Evolutionary conservation across 2,113 vertebrate genomes (phyloP).

Genomic region (Vicugna pacos): DNA sequence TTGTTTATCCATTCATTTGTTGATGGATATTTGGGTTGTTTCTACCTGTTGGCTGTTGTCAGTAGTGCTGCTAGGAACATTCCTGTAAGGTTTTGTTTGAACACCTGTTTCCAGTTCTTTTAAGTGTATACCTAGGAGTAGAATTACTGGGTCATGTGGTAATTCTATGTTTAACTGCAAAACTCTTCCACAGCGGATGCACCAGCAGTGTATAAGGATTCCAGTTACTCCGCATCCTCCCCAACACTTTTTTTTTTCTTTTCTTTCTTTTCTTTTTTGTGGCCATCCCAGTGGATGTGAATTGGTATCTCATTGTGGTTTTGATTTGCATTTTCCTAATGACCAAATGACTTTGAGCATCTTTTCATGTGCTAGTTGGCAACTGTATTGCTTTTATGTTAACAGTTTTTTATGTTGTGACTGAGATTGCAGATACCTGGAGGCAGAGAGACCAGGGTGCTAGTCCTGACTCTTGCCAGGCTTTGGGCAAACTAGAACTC

Average conservation of each 20-base stretch:
- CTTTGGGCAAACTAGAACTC: background rate
- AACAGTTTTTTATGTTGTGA: background rate
- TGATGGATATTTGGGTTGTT: background rate
- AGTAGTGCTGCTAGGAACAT: background rate
- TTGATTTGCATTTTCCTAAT: slow-evolving; percentile 31
- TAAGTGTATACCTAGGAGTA: background rate
- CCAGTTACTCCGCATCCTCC: background rate
- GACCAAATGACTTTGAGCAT: background rate
- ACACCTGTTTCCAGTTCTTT: background rate
- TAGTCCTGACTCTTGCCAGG: background rate
- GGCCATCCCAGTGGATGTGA: background rate
- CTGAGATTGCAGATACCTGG: background rate
- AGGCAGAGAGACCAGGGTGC: background rate
- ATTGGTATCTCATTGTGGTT: background rate
- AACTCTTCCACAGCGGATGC: background rate
- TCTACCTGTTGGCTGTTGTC: background rate
- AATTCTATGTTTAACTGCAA: background rate
- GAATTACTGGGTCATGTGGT: background rate
- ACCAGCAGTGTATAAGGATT: background rate
- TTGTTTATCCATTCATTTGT: background rate
- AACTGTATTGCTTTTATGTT: background rate
- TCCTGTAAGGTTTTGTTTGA: background rate
- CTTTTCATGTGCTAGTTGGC: background rate
- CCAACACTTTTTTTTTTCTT: background rate
- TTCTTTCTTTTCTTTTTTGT: background rate